Conservation (phyloP, 2,113 vertebrate species). For the Sturnira hondurensis region DNA sequence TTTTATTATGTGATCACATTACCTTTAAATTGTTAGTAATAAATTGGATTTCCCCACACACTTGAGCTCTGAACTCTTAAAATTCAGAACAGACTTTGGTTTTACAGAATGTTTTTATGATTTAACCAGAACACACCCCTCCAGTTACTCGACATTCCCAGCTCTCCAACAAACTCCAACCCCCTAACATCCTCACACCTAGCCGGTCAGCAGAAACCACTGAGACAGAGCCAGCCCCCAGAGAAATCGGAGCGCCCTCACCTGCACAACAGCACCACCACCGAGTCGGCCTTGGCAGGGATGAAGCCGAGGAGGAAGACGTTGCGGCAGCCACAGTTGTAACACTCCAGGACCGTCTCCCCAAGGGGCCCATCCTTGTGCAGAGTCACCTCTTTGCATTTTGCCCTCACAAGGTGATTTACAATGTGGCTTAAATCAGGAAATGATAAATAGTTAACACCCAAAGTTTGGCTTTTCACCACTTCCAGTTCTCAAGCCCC, state of each 20-base stretch:
- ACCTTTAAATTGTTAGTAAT: not conserved
- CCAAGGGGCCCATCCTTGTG: slow-evolving; percentile 98
- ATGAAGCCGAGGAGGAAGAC: slow-evolving; percentile 99
- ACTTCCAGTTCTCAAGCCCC: not conserved
- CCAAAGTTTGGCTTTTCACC: slow-evolving; percentile 21
- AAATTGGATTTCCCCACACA: not conserved
- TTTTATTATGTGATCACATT: not conserved
- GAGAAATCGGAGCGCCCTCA: slow-evolving; percentile 64
- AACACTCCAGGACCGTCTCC: slow-evolving; percentile 97
- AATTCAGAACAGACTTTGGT: not conserved
- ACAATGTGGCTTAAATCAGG: slow-evolving; percentile 92
- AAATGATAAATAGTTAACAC: slow-evolving; percentile 48
- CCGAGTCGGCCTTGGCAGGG: slow-evolving; percentile 97
- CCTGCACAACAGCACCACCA: slow-evolving; percentile 98
- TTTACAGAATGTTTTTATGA: not conserved
- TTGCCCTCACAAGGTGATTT: slow-evolving; percentile 97
- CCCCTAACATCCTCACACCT: not conserved
- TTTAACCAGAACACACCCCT: not conserved
- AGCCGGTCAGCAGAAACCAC: not conserved
- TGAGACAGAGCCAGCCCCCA: not conserved
- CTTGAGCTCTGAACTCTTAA: slow-evolving; percentile 14
- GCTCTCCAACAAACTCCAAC: not conserved
- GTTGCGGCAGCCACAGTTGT: slow-evolving; percentile 98
- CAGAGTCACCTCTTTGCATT: slow-evolving; percentile 98
- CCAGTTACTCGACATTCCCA: not conserved